A percentile compares a stretch with the other conserved stretches of the same genome.
Evolutionary conservation across 1,140 invertebrate genomes (phyloP).

Genomic region (Nylanderia fulva): DNA sequence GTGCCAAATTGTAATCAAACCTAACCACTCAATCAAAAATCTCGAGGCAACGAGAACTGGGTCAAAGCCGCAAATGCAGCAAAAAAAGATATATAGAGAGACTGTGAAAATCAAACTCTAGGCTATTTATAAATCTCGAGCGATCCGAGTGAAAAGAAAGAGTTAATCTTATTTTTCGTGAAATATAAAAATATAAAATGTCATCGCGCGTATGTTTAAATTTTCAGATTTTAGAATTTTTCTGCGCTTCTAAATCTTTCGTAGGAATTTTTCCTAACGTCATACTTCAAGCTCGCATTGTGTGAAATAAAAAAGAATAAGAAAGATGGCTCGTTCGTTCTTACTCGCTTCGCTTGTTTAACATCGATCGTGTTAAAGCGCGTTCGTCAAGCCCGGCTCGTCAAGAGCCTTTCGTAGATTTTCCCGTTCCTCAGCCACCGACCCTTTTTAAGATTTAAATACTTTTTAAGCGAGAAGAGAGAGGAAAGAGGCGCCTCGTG

Average conservation of each 20-base stretch:
- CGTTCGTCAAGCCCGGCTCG: background rate
- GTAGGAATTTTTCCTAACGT: background rate
- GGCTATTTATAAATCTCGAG: conserved; percentile 13
- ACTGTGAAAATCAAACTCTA: conserved; percentile 34
- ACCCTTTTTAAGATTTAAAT: conserved; percentile 44
- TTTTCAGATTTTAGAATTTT: background rate
- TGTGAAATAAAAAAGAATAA: background rate
- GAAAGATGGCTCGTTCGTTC: conserved; percentile 23
- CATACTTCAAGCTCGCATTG: background rate
- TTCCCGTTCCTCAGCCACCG: conserved; percentile 60
- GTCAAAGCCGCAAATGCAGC: conserved; percentile 1
- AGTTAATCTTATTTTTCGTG: conserved; percentile 3
- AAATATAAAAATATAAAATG: background rate
- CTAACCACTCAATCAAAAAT: conserved; percentile 51
- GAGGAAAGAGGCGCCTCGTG: conserved; percentile 48
- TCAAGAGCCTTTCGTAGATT: conserved; percentile 2
- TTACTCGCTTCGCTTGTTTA: conserved; percentile 30
- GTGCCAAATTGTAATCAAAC: conserved; percentile 75
- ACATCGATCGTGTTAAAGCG: conserved; percentile 22
- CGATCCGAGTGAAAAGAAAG: conserved; percentile 34
- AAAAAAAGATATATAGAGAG: background rate
- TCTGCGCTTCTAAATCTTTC: background rate
- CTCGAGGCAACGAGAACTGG: background rate
- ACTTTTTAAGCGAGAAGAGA: conserved; percentile 60
- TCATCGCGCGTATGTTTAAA: conserved; percentile 4